Base-by-base conservation (phyloP, 2,113 vertebrate species). In the Tauraco erythrolophus region DNA sequence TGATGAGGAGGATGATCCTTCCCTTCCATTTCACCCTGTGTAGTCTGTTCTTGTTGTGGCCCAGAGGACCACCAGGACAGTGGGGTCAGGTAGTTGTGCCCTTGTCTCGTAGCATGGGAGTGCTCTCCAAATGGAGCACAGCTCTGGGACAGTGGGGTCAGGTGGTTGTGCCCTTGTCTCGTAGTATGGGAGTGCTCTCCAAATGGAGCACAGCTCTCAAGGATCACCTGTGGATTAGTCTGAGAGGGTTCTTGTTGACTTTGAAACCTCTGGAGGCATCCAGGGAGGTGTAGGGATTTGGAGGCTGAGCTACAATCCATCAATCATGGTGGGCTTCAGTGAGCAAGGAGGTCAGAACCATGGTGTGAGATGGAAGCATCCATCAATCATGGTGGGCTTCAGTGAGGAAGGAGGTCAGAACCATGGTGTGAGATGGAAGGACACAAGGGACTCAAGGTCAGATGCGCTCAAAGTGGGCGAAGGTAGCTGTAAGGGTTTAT, bases 41-140 rank as follows among this genome's bases (percentile, higher is more conserved):
- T 6, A 41, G 9, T 35, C 39, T 54, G 35, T 19, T 61, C 51
- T 53, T 0, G 0, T 7, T 7, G 24, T 28, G 58, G 11, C 4
- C 53, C 31, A 35, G 22, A 68, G 17, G 24, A 27, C 3, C 22
- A 28, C 57, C 7, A 28, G 43, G 22, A 14, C 11, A 16, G 21
- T 0, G 4, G 41, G 28, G 7, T 18, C 12, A 11, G 22, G 37
- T 24, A 6, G 41, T 23, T 83, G 80, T 91, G 50, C 14, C 22
- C 23, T 12, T 62, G 31, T 65, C 41, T 46, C 17, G 6, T 11
- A 39, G 16, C 0, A 4, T 15, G 39, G 28, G 10, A 69, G 8
- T 2, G 3, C 5, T 37, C 17, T 69, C 28, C 15, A 54, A 14
- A 58, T 0, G 4, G 25, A 8, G 14, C 17, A 15, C 19, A 39